These are phyloP conservation scores for Sebastolobus altivelis DNA, from an alignment of 2,797 vertebrate species.

Conservation along the genomic window DNA sequence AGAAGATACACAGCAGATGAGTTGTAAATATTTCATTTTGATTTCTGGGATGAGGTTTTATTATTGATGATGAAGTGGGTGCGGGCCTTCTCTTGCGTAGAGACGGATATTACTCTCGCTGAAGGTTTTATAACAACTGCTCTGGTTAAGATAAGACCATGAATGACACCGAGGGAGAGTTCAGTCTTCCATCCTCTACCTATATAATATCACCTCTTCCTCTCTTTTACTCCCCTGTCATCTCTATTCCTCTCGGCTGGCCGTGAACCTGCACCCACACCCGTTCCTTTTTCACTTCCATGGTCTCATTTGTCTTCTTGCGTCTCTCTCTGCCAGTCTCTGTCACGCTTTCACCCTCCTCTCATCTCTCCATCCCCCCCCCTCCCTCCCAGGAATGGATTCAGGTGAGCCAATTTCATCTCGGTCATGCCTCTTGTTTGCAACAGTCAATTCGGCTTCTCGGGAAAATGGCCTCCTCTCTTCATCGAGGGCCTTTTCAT, in stretches of 20 bases:
- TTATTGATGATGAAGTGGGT: slow-evolving; percentile 75
- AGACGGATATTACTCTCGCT: slow-evolving; percentile 60
- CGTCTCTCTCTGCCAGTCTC: slow-evolving; percentile 73
- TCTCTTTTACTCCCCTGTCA: slow-evolving; percentile 56
- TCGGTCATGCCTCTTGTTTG: slow-evolving; percentile 83
- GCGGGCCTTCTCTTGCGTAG: slow-evolving; percentile 43
- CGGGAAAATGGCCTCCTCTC: slow-evolving; percentile 78
- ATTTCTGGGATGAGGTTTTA: slow-evolving; percentile 70
- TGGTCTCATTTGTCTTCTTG: slow-evolving; percentile 76
- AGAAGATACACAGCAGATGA: slow-evolving; percentile 59
- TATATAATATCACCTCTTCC: slow-evolving; percentile 55
- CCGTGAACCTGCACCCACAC: slow-evolving; percentile 56
- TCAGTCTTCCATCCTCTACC: slow-evolving; percentile 51
- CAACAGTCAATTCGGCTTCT: slow-evolving; percentile 80
- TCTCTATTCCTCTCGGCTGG: slow-evolving; percentile 53
- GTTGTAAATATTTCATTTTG: slow-evolving; percentile 77
- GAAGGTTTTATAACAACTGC: slow-evolving; percentile 67
- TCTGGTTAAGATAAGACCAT: slow-evolving; percentile 61
- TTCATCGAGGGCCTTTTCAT: slow-evolving; percentile 80
- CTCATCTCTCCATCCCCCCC: slow-evolving; percentile 56
- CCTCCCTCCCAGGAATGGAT: slow-evolving; percentile 65
- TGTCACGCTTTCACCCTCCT: slow-evolving; percentile 69
- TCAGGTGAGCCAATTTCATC: slow-evolving; percentile 83
- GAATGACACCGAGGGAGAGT: slow-evolving; percentile 53
- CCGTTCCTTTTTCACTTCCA: slow-evolving; percentile 60